phyloP scores from a whole-genome alignment of 2,113 vertebrate genomes.

The Aspidoscelis tigris region DNA sequence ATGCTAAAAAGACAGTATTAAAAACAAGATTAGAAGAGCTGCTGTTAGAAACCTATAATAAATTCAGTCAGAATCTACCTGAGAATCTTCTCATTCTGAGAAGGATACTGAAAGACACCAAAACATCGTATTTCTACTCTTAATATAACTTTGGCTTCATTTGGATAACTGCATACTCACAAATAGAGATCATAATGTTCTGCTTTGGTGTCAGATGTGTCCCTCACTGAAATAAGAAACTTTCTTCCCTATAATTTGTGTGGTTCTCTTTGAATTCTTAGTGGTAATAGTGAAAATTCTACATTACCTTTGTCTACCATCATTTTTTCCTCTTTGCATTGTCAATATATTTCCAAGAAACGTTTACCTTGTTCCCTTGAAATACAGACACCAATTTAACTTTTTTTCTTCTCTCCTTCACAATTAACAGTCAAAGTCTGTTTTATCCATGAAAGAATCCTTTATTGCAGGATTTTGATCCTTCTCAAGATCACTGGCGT shows the following conservation, averaged over 20 bases:
- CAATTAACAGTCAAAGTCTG: neutral
- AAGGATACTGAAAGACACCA: slow-evolving; percentile 61
- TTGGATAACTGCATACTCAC: slow-evolving; percentile 24
- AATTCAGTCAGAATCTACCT: slow-evolving; percentile 71
- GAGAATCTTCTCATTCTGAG: slow-evolving; percentile 60
- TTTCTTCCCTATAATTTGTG: slow-evolving; percentile 34
- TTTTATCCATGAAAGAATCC: neutral
- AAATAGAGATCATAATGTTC: neutral
- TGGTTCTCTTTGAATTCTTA: neutral
- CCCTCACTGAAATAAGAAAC: neutral
- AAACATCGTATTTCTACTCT: slow-evolving; percentile 51
- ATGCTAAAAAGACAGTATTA: slow-evolving; percentile 65
- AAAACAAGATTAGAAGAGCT: slow-evolving; percentile 48
- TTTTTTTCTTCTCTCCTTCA: slow-evolving; percentile 18
- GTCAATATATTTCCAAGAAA: slow-evolving; percentile 4
- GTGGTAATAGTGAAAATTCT: slow-evolving; percentile 1
- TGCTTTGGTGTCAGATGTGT: neutral
- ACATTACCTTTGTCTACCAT: neutral
- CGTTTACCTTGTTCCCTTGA: neutral
- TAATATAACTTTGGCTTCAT: slow-evolving; percentile 52
- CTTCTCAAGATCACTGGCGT: no score
- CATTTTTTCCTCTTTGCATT: neutral
- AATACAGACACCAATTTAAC: slow-evolving; percentile 7
- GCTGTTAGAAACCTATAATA: slow-evolving; percentile 64
- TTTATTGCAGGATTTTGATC: neutral